A percentile compares a stretch with the other conserved stretches of the same genome.
Conservation (phyloP, 2,888 invertebrate genomes). For the Acanthoscelides obtectus region DNA sequence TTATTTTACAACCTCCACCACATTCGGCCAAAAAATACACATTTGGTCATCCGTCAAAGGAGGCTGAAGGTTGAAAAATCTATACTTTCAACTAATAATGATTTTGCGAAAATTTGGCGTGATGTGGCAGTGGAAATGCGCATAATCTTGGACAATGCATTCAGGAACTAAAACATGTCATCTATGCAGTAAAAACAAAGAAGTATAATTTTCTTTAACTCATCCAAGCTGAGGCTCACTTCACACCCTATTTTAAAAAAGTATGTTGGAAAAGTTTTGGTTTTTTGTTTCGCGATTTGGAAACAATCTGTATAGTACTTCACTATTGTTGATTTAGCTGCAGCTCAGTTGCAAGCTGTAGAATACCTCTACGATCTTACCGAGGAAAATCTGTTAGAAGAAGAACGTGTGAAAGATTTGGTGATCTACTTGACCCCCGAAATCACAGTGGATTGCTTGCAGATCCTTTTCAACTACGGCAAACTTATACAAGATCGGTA, state of each 20-base stretch:
- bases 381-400: slow-evolving; percentile 26
- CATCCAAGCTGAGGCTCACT: slow-evolving; percentile 3
- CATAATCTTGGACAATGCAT: too few species aligned
- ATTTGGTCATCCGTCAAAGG: too few species aligned
- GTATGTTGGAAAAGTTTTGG: too few species aligned
- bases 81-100: too few species aligned
- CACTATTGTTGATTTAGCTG: background rate
- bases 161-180: background rate
- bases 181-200: too few species aligned
- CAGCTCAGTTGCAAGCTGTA: slow-evolving; percentile 26
- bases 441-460: slow-evolving; percentile 24
- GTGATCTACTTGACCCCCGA: slow-evolving; percentile 31
- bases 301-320: slow-evolving; percentile 12
- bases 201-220: background rate
- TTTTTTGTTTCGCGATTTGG: too few species aligned
- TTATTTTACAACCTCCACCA: too few species aligned
- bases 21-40: too few species aligned
- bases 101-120: too few species aligned
- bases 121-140: too few species aligned
- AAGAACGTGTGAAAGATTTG: slow-evolving; percentile 27
- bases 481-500: slow-evolving; percentile 20
- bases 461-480: slow-evolving; percentile 28
- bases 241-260: too few species aligned
- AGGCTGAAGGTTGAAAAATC: too few species aligned
- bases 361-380: slow-evolving; percentile 31